A percentile compares a stretch with the other conserved stretches of the same genome.
Conservation (phyloP, 2,797 vertebrate genomes). For the Falco berigora region DNA sequence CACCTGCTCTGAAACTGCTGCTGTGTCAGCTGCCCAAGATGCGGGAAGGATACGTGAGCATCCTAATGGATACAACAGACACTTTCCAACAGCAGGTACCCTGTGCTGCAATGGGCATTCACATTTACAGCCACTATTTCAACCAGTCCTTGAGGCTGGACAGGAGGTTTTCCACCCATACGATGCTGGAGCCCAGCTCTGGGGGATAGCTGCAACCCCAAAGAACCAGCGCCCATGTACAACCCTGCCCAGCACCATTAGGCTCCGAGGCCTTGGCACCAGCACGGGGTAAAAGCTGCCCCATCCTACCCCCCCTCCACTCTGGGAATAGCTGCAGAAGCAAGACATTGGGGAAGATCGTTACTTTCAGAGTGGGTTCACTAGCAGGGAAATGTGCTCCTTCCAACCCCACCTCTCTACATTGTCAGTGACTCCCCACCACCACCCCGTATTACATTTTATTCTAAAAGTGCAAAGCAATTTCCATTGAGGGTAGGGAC, state of each 20-base stretch:
- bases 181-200: not conserved
- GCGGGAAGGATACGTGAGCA: not conserved
- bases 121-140: not conserved
- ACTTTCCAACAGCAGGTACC: not conserved
- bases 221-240: not conserved
- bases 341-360: not conserved
- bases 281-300: not conserved
- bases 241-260: not conserved
- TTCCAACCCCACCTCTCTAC: not conserved
- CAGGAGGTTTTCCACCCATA: not conserved
- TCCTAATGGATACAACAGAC: not conserved
- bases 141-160: not conserved
- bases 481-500: conserved; percentile 18
- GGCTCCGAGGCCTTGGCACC: not conserved
- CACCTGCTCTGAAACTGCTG: not conserved
- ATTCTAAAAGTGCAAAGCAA: not conserved
- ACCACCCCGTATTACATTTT: not conserved
- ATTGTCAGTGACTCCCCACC: not conserved
- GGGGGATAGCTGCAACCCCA: not conserved
- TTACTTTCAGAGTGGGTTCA: not conserved
- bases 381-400: not conserved
- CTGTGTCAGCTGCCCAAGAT: not conserved
- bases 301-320: not conserved
- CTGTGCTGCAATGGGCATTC: not conserved
- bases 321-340: not conserved